These are phyloP conservation scores for Manis javanica DNA, from an alignment of 2,797 vertebrate species.

Conservation along the genomic window DNA sequence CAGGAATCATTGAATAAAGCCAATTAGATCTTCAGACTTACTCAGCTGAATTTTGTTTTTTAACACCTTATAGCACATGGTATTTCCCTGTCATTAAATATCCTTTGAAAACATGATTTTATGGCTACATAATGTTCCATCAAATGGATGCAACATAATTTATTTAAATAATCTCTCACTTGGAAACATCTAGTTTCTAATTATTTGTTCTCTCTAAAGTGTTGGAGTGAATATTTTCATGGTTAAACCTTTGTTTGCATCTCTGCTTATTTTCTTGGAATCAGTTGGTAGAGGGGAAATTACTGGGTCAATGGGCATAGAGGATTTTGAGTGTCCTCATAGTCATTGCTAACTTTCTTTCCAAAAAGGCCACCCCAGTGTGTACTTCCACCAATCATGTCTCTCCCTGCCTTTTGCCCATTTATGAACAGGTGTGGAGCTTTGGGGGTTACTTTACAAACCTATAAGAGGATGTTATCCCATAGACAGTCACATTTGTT, in stretches of 20 bases:
- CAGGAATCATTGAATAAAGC: background rate
- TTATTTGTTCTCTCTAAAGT: constrained; percentile 34
- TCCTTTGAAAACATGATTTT: constrained; percentile 69
- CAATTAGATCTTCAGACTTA: background rate
- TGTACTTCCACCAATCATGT: no score
- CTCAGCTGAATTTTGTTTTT: background rate
- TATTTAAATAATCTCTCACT: constrained; percentile 61
- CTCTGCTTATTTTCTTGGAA: background rate
- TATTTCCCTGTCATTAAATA: constrained; percentile 63
- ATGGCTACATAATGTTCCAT: constrained; percentile 59
- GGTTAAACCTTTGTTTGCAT: background rate
- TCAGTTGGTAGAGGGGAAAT: background rate
- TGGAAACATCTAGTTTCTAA: constrained; percentile 44
- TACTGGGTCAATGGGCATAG: background rate
- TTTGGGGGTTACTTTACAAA: background rate
- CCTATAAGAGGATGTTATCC: background rate
- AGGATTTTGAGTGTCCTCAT: background rate
- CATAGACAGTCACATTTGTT: background rate
- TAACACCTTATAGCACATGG: constrained; percentile 42
- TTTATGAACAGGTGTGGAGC: background rate
- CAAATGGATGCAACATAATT: constrained; percentile 48
- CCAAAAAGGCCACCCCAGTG: rapidly evolving
- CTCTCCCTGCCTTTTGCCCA: background rate
- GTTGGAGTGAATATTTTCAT: background rate
- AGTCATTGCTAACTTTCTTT: background rate